phyloP scores from a whole-genome alignment of 64 coral and sea anemone species.

The Stichodactyla mertensii region DNA sequence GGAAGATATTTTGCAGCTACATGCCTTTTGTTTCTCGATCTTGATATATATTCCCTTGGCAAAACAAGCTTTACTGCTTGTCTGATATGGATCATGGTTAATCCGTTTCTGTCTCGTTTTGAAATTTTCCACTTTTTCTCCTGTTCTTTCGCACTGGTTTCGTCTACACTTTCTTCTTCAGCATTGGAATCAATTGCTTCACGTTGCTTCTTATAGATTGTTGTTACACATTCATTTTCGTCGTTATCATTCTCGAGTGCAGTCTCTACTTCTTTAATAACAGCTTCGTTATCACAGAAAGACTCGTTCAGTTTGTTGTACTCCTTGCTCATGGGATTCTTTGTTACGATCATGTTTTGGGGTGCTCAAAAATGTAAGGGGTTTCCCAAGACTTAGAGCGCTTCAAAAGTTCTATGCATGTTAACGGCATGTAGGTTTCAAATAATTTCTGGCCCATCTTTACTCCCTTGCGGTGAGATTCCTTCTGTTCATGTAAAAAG shows the following conservation, averaged over 20 bases:
- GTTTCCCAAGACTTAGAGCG: not conserved
- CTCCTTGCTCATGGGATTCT: not conserved
- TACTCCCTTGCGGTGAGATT: constrained; percentile 32
- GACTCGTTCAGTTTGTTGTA: constrained; percentile 2
- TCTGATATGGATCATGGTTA: constrained; percentile 42
- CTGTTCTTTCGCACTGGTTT: not conserved
- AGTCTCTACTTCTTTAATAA: no score
- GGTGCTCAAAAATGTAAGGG: not conserved
- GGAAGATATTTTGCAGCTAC: constrained; percentile 55
- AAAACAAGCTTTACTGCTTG: constrained; percentile 48
- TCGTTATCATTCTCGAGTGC: no score
- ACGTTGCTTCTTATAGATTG: not conserved
- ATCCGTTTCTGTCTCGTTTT: not conserved
- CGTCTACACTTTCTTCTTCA: not conserved
- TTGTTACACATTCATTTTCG: not conserved
- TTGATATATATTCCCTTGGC: constrained; percentile 44
- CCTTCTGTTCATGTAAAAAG: constrained; percentile 22
- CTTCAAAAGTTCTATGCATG: constrained; percentile 25
- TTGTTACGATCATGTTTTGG: not conserved
- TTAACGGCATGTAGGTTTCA: constrained; percentile 12
- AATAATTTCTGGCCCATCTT: constrained; percentile 11
- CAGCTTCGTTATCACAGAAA: no score
- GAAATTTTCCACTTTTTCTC: constrained; percentile 33
- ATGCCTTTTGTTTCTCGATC: constrained; percentile 31
- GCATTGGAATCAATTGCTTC: not conserved